phyloP scores from a whole-genome alignment of 2,888 invertebrate genomes.

The Volucella zonaria region DNA sequence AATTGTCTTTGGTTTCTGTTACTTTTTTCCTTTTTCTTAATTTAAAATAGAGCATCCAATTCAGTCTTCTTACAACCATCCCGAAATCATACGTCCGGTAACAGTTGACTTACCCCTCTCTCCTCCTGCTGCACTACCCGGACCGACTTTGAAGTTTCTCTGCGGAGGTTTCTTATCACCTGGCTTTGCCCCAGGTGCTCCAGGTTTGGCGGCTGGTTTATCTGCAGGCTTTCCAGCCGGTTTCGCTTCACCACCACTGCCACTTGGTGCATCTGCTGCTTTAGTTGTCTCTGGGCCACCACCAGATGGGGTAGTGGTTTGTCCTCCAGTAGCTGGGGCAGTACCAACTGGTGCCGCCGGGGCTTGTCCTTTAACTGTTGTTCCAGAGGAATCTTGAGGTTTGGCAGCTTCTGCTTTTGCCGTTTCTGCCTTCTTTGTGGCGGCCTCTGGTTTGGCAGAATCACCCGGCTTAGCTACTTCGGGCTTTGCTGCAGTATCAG shows the following conservation, averaged over 20 bases:
- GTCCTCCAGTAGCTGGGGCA: slow-evolving; percentile 79
- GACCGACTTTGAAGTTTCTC: slow-evolving; percentile 81
- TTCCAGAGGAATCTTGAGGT: slow-evolving; percentile 75
- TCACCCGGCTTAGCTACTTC: slow-evolving; percentile 78
- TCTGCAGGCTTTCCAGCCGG: slow-evolving; percentile 48
- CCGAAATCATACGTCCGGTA: slow-evolving; percentile 88
- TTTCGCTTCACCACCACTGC: slow-evolving; percentile 75
- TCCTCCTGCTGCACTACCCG: slow-evolving; percentile 82
- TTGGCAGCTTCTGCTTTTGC: slow-evolving; percentile 77
- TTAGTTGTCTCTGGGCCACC: slow-evolving; percentile 65
- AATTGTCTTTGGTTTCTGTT: slow-evolving; percentile 26
- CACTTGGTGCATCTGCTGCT: slow-evolving; percentile 78
- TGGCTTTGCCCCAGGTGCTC: slow-evolving; percentile 75
- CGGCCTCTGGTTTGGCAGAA: slow-evolving; percentile 78
- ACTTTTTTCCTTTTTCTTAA: background rate
- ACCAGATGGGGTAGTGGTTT: slow-evolving; percentile 78
- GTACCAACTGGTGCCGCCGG: slow-evolving; percentile 80
- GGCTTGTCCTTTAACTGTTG: slow-evolving; percentile 73
- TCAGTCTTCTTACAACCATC: slow-evolving; percentile 86
- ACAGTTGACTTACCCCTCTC: slow-evolving; percentile 88
- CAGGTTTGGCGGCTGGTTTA: slow-evolving; percentile 35
- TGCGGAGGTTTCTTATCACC: slow-evolving; percentile 78
- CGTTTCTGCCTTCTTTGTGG: slow-evolving; percentile 78
- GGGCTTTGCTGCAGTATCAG: slow-evolving; percentile 77
- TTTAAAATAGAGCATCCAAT: slow-evolving; percentile 37